Base-by-base conservation (phyloP, 2,888 invertebrate genomes). In the Andrena flavipes region DNA sequence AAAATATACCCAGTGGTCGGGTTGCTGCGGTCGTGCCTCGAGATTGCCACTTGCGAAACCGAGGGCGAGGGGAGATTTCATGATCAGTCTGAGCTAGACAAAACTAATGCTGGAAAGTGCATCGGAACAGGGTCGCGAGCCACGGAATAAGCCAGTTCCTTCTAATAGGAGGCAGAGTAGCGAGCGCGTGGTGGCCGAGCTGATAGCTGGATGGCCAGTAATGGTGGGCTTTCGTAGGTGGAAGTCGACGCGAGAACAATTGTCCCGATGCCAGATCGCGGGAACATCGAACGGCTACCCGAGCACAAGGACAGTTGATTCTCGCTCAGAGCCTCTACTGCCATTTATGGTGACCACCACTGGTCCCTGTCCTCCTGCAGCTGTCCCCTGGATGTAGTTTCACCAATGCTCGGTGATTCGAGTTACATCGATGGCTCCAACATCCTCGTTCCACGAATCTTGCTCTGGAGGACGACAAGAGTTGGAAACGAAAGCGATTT, bases 321-420 rank as follows among this genome's bases (percentile, higher is more conserved):
- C 70, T 64, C 80, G 63, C 76, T 75, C 74, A 67, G n/a, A 56
- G 64, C 56, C 64, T 16, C 16, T 51, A 78, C 59, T 82, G 80
- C 88, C 89, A 87, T 88, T 87, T 87, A 87, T 88, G 88, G 88
- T 76, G 49, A 6, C 67, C 63, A 63, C n/a, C 68, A 73, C 60
- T 79, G 79, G 75, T 80, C 68, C 80, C 79, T 64, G 67, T 69
- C 89, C 81, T 76, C 80, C 76, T 26, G 69, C 79, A 51, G n/a
- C 73, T 62, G 78, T 76, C 65, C 10, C 51, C 76, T 51, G 42
- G 42, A 13, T 49, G 56, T 73, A 67, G 75, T 80, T 81, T 80
- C 68, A 77, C 56, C 69, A 71, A 80, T 76, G 67, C 59, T 51
- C 20, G 48, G 33, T 56, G 70, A 10, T 16, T 56, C 35, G 35